Evolutionary conservation across 2,797 vertebrate genomes (phyloP), one percentile per base, ranked within the genome.

Genomic region (Lutjanus argentimaculatus): DNA sequence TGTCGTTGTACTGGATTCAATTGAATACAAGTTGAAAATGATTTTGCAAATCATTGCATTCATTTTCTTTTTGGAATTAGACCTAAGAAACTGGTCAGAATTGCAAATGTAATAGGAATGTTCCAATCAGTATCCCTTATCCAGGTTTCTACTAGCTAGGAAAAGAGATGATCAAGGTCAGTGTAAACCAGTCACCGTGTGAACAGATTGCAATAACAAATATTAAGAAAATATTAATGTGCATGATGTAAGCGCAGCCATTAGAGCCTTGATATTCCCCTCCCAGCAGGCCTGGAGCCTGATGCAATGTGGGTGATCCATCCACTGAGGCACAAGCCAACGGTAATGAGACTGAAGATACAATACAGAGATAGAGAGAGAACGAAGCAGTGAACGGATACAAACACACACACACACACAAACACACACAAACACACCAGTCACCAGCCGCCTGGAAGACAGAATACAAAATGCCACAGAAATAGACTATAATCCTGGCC

Each of bases 281-380:
- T 77, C 57, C 64, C 85, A 67, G 75, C 61, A 69, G 77, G 43
- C 69, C 57, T 57, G 61, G 49, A 70, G 72, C 51, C 9, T 80
- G 83, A 91, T 82, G 84, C 83, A 85, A 72, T 63, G 75, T 77
- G 85, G 82, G 75, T 77, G 82, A 86, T 86, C 72, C 79, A 73
- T 89, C 80, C 86, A 78, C 75, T 17, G 69, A 80, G 72, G 84
- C 82, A 55, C 49, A 75, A 51, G 75, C 82, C 49, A 76, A 49
- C 48, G 3, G 61, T 91, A 88, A 90, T 92, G 83, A 90, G 83
- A 77, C 81, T 85, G 77, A 83, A 87, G 84, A 87, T 63, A 83
- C 74, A 88, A 85, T 70, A 52, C 78, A 43, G 49, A 89, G 76
- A 85, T 58, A 56, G 48, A 71, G 58, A 67, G 40, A 77, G 75